These are phyloP conservation scores for Formica selysi DNA, from an alignment of 1,140 invertebrate genomes.

Conservation along the genomic window DNA sequence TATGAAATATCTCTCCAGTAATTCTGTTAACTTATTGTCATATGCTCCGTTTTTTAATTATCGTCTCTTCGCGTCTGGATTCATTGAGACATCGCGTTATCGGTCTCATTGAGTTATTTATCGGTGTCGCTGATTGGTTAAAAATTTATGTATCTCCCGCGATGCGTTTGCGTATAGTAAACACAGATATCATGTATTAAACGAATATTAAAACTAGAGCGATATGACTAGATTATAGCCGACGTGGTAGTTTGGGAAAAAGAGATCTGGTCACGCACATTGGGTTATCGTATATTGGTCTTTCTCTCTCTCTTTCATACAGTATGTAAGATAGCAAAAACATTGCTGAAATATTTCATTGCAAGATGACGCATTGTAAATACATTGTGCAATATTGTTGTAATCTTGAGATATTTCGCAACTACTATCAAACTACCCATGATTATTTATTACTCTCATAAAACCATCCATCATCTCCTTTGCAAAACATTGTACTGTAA, in stretches of 20 bases:
- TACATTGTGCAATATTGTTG: neutral
- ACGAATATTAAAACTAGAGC: neutral
- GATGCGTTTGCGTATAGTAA: neutral
- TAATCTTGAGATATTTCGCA: neutral
- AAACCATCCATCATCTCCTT: too few species aligned
- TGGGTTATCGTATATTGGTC: neutral
- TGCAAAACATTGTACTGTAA: neutral
- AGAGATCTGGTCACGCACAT: neutral
- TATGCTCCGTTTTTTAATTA: neutral
- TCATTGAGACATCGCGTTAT: neutral
- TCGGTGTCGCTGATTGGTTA: neutral
- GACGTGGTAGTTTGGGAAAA: constrained; percentile 6
- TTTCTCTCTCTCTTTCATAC: neutral
- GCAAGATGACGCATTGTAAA: neutral
- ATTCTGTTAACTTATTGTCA: neutral
- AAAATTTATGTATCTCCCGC: neutral
- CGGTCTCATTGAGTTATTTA: neutral
- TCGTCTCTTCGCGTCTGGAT: neutral
- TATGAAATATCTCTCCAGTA: neutral
- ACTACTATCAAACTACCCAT: neutral
- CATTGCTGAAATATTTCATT: neutral
- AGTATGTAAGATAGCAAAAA: neutral
- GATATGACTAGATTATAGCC: neutral
- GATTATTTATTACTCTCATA: too few species aligned
- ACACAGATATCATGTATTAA: neutral